Evolutionary conservation across 1,140 invertebrate genomes (phyloP).

Genomic region (Drosophila mojavensis): DNA sequence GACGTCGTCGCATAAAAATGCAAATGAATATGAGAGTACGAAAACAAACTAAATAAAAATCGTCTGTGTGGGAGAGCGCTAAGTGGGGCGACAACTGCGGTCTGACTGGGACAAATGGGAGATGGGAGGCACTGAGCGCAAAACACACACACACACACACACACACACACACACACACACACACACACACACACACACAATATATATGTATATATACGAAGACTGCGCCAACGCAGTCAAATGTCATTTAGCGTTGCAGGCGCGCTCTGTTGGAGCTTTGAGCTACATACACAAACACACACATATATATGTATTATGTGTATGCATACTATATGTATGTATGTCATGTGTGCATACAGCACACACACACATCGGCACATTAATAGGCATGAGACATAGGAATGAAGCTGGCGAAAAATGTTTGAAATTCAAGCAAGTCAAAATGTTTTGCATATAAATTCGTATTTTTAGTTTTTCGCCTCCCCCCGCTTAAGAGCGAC

Average conservation of each 20-base stretch:
- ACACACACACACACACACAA: neutral
- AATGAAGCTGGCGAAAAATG: conserved; percentile 53
- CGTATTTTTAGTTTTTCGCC: conserved; percentile 63
- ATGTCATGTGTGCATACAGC: conserved; percentile 9
- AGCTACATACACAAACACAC: conserved; percentile 20
- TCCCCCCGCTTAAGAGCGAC: conserved; percentile 10
- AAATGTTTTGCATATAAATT: conserved; percentile 74
- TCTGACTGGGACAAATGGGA: conserved; percentile 41
- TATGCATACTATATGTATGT: neutral
- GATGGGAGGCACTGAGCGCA: conserved; percentile 19
- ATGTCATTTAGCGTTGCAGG: conserved; percentile 56
- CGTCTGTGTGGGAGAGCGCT: conserved; percentile 45
- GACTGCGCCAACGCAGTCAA: conserved; percentile 43
- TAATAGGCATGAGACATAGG: conserved; percentile 47
- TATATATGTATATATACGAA: neutral
- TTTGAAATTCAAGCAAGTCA: conserved; percentile 65
- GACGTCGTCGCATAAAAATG: conserved; percentile 61
- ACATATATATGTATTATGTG: conserved; percentile 1
- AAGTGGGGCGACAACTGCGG: conserved; percentile 44
- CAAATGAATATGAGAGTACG: conserved; percentile 52
- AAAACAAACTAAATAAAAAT: conserved; percentile 15
- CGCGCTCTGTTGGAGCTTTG: conserved; percentile 30
- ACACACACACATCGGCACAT: conserved; percentile 30
- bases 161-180: neutral
- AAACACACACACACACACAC: neutral